These are phyloP conservation scores for Cryptoblepharus egeriae DNA, from an alignment of 2,797 vertebrate genomes.

Conservation along the genomic window DNA sequence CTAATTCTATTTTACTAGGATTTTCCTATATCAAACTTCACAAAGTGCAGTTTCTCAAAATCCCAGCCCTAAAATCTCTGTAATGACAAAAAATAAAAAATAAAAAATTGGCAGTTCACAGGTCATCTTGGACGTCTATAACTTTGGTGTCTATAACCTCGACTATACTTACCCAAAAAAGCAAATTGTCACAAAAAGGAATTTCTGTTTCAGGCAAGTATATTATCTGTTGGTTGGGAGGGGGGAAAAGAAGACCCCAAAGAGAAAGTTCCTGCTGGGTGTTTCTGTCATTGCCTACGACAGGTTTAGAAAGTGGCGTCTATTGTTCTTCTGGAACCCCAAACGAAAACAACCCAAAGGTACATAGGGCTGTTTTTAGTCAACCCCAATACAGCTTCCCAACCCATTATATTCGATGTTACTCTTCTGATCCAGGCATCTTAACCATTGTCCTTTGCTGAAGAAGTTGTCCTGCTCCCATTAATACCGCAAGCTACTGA, in stretches of 20 bases:
- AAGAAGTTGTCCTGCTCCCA: background rate
- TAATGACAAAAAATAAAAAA: background rate
- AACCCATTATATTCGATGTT: background rate
- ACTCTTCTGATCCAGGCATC: background rate
- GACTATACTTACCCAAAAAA: background rate
- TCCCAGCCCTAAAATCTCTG: no score
- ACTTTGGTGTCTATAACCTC: background rate
- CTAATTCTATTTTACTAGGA: background rate
- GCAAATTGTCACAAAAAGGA: background rate
- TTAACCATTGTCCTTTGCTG: background rate
- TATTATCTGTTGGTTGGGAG: background rate
- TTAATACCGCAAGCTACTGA: background rate
- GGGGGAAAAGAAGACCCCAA: conserved; percentile 25
- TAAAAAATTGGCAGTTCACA: background rate
- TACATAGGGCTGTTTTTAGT: background rate
- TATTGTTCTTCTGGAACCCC: conserved; percentile 21
- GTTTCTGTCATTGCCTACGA: background rate
- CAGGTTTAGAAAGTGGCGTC: background rate
- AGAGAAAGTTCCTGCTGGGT: conserved; percentile 53
- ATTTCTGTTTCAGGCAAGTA: background rate
- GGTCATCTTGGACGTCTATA: no score
- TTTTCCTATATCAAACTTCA: background rate
- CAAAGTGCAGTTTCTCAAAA: background rate
- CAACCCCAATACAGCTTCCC: background rate
- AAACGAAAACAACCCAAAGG: background rate